Evolutionary conservation across 2,888 invertebrate genomes (phyloP).

Genomic region (Portevinia maculata): DNA sequence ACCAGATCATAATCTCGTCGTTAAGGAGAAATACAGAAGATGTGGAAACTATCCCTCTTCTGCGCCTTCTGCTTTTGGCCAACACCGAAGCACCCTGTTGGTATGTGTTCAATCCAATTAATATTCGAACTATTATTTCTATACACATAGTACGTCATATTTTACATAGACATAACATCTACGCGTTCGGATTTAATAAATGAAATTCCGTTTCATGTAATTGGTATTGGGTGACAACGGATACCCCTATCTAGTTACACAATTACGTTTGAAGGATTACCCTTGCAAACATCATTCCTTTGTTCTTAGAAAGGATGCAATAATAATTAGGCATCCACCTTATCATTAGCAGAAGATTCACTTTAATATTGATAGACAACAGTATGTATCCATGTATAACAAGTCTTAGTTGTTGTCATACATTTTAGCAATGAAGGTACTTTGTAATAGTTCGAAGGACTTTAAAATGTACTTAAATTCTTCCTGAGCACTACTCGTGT

Average conservation of each 20-base stretch:
- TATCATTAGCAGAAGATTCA: not conserved
- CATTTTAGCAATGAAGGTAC: not conserved
- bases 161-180: not conserved
- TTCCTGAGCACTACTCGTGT: not conserved
- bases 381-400: too few relatives aligned
- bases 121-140: constrained; percentile 40
- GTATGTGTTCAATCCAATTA: constrained; percentile 26
- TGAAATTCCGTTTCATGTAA: constrained; percentile 22
- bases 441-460: not conserved
- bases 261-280: constrained; percentile 34
- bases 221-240: not conserved
- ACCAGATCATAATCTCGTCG: too few relatives aligned
- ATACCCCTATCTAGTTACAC: constrained; percentile 33
- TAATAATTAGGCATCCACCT: constrained; percentile 5
- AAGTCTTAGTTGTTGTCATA: too few relatives aligned
- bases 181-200: constrained; percentile 18
- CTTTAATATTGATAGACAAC: not conserved
- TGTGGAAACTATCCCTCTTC: too few relatives aligned
- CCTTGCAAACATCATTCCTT: not conserved
- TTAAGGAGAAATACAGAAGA: too few relatives aligned
- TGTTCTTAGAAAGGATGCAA: not conserved
- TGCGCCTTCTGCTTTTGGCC: too few relatives aligned
- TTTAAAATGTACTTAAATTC: constrained; percentile 1
- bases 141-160: not conserved
- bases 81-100: not conserved